These are phyloP conservation scores for Torymus auratus DNA, from an alignment of 2,888 invertebrate genomes.

Conservation along the genomic window DNA sequence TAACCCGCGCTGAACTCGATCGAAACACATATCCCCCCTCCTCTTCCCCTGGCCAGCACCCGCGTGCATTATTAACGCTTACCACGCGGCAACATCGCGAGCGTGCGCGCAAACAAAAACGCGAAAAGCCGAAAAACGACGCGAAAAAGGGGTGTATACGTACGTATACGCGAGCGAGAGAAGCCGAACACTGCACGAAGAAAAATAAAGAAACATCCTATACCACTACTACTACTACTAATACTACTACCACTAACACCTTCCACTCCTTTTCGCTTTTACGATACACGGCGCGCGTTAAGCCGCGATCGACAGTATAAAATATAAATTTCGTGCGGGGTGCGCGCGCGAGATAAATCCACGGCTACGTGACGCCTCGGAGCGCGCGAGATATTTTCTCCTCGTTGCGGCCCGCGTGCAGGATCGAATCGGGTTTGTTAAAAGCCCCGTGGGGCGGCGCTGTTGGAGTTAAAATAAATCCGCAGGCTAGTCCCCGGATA, in stretches of 20 bases:
- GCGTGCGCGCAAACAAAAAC: background rate
- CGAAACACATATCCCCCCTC: background rate
- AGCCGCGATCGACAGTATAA: slow-evolving; percentile 64
- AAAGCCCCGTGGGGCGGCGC: slow-evolving; percentile 59
- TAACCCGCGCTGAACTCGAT: slow-evolving; percentile 1
- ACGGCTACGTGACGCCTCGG: slow-evolving; percentile 60
- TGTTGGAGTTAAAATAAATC: slow-evolving; percentile 60
- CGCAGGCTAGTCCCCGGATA: slow-evolving; percentile 45
- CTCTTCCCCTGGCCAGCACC: background rate
- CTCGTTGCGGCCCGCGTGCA: slow-evolving; percentile 40
- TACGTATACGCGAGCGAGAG: too few relatives aligned
- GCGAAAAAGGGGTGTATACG: background rate
- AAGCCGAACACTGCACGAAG: background rate
- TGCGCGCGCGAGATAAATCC: slow-evolving; percentile 61
- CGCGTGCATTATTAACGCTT: slow-evolving; percentile 21
- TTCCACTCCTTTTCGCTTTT: slow-evolving; percentile 44
- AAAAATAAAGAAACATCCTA: slow-evolving; percentile 32
- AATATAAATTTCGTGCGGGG: slow-evolving; percentile 61
- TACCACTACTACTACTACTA: background rate
- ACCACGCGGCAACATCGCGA: background rate
- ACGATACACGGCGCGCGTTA: slow-evolving; percentile 57
- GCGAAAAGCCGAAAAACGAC: background rate
- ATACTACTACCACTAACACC: too few relatives aligned
- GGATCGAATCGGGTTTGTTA: slow-evolving; percentile 62
- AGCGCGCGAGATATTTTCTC: slow-evolving; percentile 58